phyloP scores from a whole-genome alignment of 2,888 invertebrate species.

The Drosophila villosipedis region DNA sequence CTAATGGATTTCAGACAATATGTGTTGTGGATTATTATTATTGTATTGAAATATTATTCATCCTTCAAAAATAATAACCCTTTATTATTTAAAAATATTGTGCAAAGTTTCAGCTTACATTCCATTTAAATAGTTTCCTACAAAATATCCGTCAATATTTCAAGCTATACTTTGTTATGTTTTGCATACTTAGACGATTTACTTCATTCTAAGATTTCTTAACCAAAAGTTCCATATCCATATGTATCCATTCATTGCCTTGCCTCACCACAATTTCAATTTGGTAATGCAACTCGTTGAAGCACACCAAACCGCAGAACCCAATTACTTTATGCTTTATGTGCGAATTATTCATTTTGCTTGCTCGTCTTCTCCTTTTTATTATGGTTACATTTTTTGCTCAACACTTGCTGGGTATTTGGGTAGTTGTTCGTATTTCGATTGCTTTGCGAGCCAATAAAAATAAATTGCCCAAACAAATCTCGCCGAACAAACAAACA shows the following conservation, averaged over 20 bases:
- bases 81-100: no score
- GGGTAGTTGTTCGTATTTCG: constrained; percentile 11
- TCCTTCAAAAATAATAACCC: background rate
- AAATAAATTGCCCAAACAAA: constrained; percentile 50
- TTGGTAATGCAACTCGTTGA: constrained; percentile 37
- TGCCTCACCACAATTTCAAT: constrained; percentile 44
- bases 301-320: constrained; percentile 36
- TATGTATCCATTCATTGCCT: constrained; percentile 1
- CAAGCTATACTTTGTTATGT: background rate
- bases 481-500: constrained; percentile 52
- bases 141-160: background rate
- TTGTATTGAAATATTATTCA: background rate
- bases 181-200: background rate
- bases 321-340: constrained; percentile 54
- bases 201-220: background rate
- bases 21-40: background rate
- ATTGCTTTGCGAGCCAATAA: constrained; percentile 40
- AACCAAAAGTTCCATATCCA: background rate
- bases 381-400: constrained; percentile 22
- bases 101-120: background rate
- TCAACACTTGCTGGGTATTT: constrained; percentile 5
- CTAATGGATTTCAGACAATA: constrained; percentile 1
- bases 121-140: background rate
- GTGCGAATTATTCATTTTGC: constrained; percentile 61
- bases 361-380: background rate